Evolutionary conservation across 2,888 invertebrate species (phyloP).

Genomic region (Notodonta ziczac): DNA sequence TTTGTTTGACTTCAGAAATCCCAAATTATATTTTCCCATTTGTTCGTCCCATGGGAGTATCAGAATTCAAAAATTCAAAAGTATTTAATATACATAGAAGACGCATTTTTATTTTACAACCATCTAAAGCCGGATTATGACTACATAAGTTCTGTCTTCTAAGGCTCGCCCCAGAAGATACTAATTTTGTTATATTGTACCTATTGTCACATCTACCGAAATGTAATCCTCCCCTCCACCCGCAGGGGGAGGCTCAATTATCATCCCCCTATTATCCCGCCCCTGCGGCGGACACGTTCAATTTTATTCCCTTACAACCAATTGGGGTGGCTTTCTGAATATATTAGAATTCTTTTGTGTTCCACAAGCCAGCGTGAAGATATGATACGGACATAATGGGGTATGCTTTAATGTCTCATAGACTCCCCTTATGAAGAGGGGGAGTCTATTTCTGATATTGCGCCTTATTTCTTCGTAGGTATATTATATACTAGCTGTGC

Average conservation of each 20-base stretch:
- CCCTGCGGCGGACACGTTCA: slow-evolving; percentile 10
- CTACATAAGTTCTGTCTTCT: no score
- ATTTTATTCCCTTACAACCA: slow-evolving; percentile 8
- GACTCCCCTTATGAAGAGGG: no score
- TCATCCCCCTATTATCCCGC: slow-evolving; percentile 6
- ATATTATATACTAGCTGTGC: no score
- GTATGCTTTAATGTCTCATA: not conserved
- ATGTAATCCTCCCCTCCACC: not conserved
- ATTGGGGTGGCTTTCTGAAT: slow-evolving; percentile 6
- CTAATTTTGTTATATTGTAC: not conserved
- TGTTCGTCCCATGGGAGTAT: no score
- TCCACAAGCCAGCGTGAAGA: not conserved
- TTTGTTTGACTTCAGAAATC: no score
- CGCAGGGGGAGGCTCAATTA: slow-evolving; percentile 10
- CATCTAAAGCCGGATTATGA: no score
- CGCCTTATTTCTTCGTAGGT: not conserved
- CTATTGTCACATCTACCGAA: not conserved
- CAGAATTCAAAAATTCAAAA: no score
- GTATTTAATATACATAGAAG: no score
- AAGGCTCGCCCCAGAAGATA: no score
- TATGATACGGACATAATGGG: not conserved
- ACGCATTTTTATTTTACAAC: no score
- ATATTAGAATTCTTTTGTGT: slow-evolving; percentile 7
- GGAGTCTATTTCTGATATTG: no score
- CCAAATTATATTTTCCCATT: no score